Percentiles rank a stretch among this genome's conserved stretches.
phyloP scores from a whole-genome alignment of 2,797 vertebrate species.

The Gallinago nigripennis region DNA sequence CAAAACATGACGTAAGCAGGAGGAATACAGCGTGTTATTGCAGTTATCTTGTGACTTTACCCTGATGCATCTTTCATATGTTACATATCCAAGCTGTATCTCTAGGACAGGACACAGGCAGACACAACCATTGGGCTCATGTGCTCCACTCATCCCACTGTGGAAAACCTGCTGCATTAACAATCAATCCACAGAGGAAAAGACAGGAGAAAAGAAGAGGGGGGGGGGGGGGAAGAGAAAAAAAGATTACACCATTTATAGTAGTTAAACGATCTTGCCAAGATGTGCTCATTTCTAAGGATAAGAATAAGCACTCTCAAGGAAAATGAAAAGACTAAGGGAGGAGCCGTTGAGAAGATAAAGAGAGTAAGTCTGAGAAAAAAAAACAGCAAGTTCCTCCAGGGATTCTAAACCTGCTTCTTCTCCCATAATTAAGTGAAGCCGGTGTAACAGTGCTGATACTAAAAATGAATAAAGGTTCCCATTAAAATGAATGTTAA shows the following conservation, averaged over 20 bases:
- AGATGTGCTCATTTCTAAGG: slow-evolving; percentile 8
- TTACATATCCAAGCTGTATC: background rate
- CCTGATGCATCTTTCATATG: background rate
- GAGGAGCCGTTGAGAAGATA: slow-evolving; percentile 16
- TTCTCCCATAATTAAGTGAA: slow-evolving; percentile 47
- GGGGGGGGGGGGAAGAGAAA: background rate
- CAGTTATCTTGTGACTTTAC: background rate
- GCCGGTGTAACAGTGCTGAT: slow-evolving; percentile 2
- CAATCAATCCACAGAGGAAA: background rate
- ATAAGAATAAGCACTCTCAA: slow-evolving; percentile 19
- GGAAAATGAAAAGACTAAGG: slow-evolving; percentile 31
- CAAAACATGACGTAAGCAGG: background rate
- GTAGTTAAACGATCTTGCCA: background rate
- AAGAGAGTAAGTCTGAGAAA: slow-evolving; percentile 13
- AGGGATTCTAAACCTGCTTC: slow-evolving; percentile 54
- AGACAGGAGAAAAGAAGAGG: background rate
- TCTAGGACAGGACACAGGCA: background rate
- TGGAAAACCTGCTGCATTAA: background rate
- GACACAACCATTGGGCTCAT: background rate
- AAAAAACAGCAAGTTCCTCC: slow-evolving; percentile 12
- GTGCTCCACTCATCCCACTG: background rate
- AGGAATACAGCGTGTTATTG: background rate
- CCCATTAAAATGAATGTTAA: slow-evolving; percentile 17
- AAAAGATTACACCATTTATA: background rate
- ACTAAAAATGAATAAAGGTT: slow-evolving; percentile 41